Percentiles rank a stretch among this genome's conserved stretches.
Evolutionary conservation across 2,113 vertebrate genomes (phyloP).

Genomic region (Poeciliopsis retropinna): DNA sequence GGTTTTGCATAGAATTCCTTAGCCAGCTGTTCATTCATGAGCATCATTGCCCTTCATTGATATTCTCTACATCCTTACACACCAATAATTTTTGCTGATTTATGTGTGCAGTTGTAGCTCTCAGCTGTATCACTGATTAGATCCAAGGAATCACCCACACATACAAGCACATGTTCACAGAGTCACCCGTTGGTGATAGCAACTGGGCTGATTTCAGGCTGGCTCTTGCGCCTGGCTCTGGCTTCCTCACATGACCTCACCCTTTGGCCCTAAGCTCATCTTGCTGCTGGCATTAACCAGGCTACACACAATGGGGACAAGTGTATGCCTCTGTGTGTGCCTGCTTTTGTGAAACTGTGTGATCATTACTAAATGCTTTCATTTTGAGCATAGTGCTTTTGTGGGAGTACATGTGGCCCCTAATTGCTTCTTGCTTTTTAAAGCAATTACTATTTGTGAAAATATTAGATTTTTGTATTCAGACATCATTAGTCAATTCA

Average conservation of each 20-base stretch:
- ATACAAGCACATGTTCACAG: conserved; percentile 13
- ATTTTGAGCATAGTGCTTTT: conserved; percentile 25
- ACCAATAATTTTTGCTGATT: background rate
- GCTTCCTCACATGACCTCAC: conserved; percentile 77
- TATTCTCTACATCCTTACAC: background rate
- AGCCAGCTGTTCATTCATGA: conserved; percentile 26
- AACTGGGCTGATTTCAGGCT: conserved; percentile 47
- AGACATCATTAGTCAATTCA: background rate
- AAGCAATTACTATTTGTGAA: background rate
- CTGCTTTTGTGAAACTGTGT: conserved; percentile 23
- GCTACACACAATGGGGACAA: conserved; percentile 72
- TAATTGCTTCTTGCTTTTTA: background rate
- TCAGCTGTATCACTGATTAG: conserved; percentile 8
- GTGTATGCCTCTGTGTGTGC: conserved; percentile 30
- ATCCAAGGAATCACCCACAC: conserved; percentile 28
- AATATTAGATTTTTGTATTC: background rate
- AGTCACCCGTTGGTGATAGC: conserved; percentile 20
- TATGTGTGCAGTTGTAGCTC: background rate
- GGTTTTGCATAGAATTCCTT: conserved; percentile 2
- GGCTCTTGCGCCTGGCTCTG: conserved; percentile 67
- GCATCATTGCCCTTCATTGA: conserved; percentile 9
- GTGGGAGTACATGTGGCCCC: conserved; percentile 15
- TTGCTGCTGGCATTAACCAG: conserved; percentile 55
- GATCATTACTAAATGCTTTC: conserved; percentile 31
- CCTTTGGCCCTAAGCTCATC: conserved; percentile 39